Evolutionary conservation across 2,797 vertebrate genomes (phyloP).

Genomic region (Chiloscyllium punctatum): DNA sequence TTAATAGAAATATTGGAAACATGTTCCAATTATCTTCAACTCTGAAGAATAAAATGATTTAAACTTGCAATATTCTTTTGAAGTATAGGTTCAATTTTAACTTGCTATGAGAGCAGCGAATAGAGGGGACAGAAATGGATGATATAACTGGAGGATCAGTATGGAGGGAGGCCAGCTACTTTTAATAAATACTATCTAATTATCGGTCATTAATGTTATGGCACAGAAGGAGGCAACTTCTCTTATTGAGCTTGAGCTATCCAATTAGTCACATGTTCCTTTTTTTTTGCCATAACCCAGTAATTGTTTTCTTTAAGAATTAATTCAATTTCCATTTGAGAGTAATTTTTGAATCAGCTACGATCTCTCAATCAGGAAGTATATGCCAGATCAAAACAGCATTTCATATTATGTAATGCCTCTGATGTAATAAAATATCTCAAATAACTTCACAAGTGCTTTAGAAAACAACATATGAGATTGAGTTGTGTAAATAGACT

Average conservation of each 20-base stretch:
- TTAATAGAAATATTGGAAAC: neutral
- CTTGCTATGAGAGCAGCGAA: too few species aligned
- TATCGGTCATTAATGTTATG: neutral
- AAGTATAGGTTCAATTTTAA: neutral
- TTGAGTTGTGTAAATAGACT: neutral
- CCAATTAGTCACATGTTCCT: neutral
- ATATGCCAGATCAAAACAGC: neutral
- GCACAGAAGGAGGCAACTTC: neutral
- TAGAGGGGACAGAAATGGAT: neutral
- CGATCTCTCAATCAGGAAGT: neutral
- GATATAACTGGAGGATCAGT: neutral
- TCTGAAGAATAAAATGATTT: neutral
- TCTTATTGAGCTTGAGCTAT: neutral
- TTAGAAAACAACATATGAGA: neutral
- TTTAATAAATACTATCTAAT: neutral
- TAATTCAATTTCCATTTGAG: neutral
- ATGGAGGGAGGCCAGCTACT: neutral
- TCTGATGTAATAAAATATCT: too few species aligned
- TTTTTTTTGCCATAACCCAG: neutral
- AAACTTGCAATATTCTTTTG: neutral
- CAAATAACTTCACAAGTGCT: neutral
- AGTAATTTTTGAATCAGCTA: neutral
- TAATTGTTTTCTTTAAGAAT: neutral
- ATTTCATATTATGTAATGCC: too few species aligned
- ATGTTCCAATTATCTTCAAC: neutral